These are phyloP conservation scores for Meloe dianella DNA, from an alignment of 2,888 invertebrate species.

Conservation along the genomic window DNA sequence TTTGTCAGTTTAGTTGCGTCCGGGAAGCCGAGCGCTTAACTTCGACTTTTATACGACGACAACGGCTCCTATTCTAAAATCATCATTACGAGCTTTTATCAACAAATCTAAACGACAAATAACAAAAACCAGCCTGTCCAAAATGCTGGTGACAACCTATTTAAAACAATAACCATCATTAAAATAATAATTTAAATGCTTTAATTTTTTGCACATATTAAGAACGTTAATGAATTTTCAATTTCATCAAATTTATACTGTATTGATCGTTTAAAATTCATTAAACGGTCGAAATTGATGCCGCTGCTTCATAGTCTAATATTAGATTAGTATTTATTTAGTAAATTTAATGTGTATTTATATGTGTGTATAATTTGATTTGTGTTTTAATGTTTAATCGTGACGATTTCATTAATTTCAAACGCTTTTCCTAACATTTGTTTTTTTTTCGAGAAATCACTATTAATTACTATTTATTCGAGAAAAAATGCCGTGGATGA, in stretches of 20 bases:
- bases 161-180: neutral
- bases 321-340: neutral
- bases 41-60: constrained; percentile 30
- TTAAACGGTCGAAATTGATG: neutral
- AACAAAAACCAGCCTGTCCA: constrained; percentile 15
- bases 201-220: neutral
- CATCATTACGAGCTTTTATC: constrained; percentile 10
- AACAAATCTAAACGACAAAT: neutral
- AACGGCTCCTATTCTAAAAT: constrained; percentile 20
- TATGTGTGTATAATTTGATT: neutral
- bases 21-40: constrained; percentile 53
- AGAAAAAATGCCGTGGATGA: constrained; percentile 60
- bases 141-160: constrained; percentile 15
- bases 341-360: neutral
- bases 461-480: constrained; percentile 4
- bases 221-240: constrained; percentile 7
- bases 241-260: neutral
- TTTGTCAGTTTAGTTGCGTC: constrained; percentile 52
- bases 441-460: neutral
- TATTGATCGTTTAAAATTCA: neutral
- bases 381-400: neutral
- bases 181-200: neutral
- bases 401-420: neutral
- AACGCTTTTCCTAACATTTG: neutral
- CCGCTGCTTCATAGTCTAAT: neutral